phyloP scores from a whole-genome alignment of 2,888 invertebrate genomes.

The Sphecodes monilicornis region DNA sequence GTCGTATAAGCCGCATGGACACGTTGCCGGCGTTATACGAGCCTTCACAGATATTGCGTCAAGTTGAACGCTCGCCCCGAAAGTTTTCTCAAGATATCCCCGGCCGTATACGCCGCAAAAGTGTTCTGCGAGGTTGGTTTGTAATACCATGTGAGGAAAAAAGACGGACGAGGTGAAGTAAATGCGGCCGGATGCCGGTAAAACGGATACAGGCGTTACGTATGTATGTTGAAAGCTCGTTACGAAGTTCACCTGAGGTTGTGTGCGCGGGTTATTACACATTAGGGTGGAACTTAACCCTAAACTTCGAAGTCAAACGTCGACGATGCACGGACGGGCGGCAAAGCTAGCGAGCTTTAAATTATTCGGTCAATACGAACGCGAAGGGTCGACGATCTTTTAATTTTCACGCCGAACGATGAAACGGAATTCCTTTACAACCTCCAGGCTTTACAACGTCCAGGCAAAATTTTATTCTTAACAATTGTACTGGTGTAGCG shows the following conservation, averaged over 20 bases:
- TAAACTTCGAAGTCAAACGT: conserved; percentile 74
- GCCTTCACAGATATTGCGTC: conserved; percentile 73
- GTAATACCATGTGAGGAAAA: conserved; percentile 54
- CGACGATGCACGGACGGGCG: conserved; percentile 58
- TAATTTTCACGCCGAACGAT: neutral
- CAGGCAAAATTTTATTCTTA: neutral
- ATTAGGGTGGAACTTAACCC: conserved; percentile 70
- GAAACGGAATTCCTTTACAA: neutral
- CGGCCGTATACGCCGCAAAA: conserved; percentile 46
- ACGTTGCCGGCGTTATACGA: conserved; percentile 70
- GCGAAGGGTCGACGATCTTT: neutral
- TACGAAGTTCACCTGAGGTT: conserved; percentile 74
- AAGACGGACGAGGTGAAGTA: conserved; percentile 12
- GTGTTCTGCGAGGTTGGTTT: conserved; percentile 43
- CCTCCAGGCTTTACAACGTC: neutral
- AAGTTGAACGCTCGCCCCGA: conserved; percentile 68
- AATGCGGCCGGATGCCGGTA: conserved; percentile 46
- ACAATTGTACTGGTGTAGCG: neutral
- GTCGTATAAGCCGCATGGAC: conserved; percentile 60
- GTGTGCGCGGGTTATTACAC: conserved; percentile 78
- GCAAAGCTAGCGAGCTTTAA: conserved; percentile 68
- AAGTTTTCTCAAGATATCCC: conserved; percentile 72
- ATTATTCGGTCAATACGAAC: conserved; percentile 61
- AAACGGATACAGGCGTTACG: conserved; percentile 54
- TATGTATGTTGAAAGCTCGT: conserved; percentile 69